These are phyloP conservation scores for Drusus annulatus DNA, from an alignment of 1,140 invertebrate species.

Conservation along the genomic window DNA sequence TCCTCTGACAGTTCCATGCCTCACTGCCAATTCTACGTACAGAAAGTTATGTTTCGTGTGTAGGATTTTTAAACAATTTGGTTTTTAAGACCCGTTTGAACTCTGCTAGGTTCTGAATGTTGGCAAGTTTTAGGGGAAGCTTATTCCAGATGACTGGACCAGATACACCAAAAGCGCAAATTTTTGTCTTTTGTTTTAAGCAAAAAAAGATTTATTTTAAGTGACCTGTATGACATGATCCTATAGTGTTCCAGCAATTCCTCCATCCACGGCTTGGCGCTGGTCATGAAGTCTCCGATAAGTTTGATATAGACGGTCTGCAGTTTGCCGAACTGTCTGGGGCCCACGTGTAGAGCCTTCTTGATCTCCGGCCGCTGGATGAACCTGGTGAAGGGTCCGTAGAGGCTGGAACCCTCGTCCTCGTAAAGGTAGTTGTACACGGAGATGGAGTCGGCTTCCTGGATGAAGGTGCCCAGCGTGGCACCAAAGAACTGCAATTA, in stretches of 20 bases:
- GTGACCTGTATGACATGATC: constrained; percentile 73
- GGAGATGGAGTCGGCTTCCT: constrained; percentile 72
- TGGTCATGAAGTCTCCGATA: constrained; percentile 84
- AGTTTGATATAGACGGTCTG: constrained; percentile 77
- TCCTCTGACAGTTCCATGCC: no score
- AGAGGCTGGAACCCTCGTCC: constrained; percentile 66
- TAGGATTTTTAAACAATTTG: no score
- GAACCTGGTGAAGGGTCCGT: constrained; percentile 70
- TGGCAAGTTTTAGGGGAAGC: no score
- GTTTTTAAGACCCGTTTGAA: no score
- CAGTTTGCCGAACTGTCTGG: constrained; percentile 71
- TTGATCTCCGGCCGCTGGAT: constrained; percentile 76
- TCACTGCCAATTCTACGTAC: no score
- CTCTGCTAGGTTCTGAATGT: no score
- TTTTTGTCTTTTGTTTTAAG: no score
- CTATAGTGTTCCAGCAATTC: constrained; percentile 77
- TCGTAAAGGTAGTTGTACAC: constrained; percentile 80
- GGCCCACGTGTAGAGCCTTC: constrained; percentile 72
- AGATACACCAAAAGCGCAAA: no score
- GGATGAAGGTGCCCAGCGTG: constrained; percentile 72
- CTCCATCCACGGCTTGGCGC: constrained; percentile 80
- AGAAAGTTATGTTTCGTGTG: no score
- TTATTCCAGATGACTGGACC: no score
- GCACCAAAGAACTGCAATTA: constrained; percentile 64
- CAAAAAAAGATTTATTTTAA: no score